A percentile compares a stretch with the other conserved stretches of the same genome.
These are phyloP conservation scores for Anolis sagrei DNA, from an alignment of 2,113 vertebrate species.

Conservation along the genomic window DNA sequence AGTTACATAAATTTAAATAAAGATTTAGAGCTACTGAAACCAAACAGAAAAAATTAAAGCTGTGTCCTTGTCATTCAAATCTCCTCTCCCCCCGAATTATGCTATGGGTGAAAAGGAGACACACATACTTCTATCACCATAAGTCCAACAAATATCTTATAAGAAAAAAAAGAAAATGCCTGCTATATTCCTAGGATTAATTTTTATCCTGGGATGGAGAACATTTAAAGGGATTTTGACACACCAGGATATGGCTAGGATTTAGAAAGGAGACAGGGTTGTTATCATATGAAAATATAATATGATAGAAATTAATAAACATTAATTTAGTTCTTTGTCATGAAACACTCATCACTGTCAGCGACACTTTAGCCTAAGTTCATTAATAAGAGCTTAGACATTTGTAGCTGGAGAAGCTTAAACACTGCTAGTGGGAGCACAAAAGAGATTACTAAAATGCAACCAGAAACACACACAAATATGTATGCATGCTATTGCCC, in stretches of 20 bases:
- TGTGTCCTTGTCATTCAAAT: neutral
- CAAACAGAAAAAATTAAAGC: constrained; percentile 13
- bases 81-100: neutral
- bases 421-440: neutral
- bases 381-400: constrained; percentile 18
- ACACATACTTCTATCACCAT: neutral
- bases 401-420: constrained; percentile 4
- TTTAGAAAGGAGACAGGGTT: neutral
- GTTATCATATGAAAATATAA: constrained; percentile 32
- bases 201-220: neutral
- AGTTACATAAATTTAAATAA: constrained; percentile 30
- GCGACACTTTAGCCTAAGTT: neutral
- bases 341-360: constrained; percentile 18
- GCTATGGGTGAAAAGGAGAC: fast-evolving
- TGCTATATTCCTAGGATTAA: neutral
- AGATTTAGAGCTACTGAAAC: neutral
- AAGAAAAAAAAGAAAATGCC: neutral
- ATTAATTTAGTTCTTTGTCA: neutral
- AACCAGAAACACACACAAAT: neutral
- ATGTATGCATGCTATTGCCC: neutral
- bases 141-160: neutral
- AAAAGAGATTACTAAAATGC: neutral
- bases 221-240: neutral
- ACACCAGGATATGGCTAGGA: neutral
- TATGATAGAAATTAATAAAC: neutral